Base-by-base conservation (phyloP, 35 echinoderm and acorn worm species). In the Acanthaster planci region DNA sequence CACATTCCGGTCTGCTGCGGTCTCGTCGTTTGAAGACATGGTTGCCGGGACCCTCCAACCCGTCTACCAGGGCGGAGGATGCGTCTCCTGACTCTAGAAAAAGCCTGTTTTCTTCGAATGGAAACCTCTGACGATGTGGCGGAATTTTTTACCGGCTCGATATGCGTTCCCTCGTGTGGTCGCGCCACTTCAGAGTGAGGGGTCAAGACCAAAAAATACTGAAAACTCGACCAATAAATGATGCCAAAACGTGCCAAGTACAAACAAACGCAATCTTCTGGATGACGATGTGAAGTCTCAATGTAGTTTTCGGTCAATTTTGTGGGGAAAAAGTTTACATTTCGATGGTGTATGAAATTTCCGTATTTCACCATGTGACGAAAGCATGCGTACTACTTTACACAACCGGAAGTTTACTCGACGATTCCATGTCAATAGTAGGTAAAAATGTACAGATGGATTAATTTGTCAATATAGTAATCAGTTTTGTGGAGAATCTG, bases 1-100 rank as follows among this genome's bases (percentile, higher is more conserved):
- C 32, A 94, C 96, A 93, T 98, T 98, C 54, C 95, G 90, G 86
- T 98, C 95, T 18, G 91, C 90, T 21, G 91, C 95, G 12, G 88
- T 87, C 82, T 98, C 95, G 37, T 97, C 94, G 52, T 87, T 79
- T 52, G 55, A 82, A 68, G 94, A 92, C 94, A 92, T 92, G 51
- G 35, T 58, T 22, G 34, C 59, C 5, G n/a, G 53, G 38, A 37
- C 56, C 34, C 30, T 31, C 16, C n/a, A n/a, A 37, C 17, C 53
- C 52, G 53, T 53, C 1, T 57, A 18, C 19, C 79, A 29, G 40
- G 8, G 51, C n/a, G 27, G 51, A 51, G 51, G 18, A 81, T 17
- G 30, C 2, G 37, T 47, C 15, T 18, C 37, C 42, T 40, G 18
- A 19, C 4, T 40, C 38, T 16, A 79, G 8, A 79, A 21, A 40